A percentile compares a stretch with the other conserved stretches of the same genome.
Evolutionary conservation across 2,113 vertebrate species (phyloP).

Genomic region (Myotis lucifugus): DNA sequence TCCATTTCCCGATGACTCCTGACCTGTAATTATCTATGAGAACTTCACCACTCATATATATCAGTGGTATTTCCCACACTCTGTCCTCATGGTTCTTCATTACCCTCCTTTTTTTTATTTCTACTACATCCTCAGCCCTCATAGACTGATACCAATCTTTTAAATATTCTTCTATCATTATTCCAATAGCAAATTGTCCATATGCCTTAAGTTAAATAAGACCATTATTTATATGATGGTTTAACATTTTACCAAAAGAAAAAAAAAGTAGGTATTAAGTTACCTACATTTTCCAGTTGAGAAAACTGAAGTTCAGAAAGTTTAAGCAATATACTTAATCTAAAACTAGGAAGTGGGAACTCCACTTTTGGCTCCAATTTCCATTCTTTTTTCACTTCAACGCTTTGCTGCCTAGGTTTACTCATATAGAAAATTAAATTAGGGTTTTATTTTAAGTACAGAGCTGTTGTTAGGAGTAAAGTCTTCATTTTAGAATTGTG

Average conservation of each 20-base stretch:
- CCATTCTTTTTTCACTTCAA: background rate
- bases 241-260: background rate
- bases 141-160: background rate
- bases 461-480: background rate
- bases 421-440: background rate
- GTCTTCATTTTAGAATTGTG: constrained; percentile 31
- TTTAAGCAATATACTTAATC: background rate
- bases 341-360: background rate
- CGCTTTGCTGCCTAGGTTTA: background rate
- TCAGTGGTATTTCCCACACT: background rate
- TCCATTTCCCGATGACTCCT: background rate
- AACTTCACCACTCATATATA: background rate
- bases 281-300: background rate
- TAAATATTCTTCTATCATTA: background rate
- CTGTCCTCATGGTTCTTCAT: background rate
- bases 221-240: background rate
- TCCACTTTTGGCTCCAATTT: background rate
- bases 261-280: background rate
- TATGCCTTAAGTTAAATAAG: constrained; percentile 11
- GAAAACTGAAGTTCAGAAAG: background rate
- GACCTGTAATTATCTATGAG: background rate
- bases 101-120: constrained; percentile 21
- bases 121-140: background rate
- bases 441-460: constrained; percentile 23
- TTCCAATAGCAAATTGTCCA: background rate